Conservation (phyloP, 2,888 invertebrate genomes). For the Operophtera brumata region DNA sequence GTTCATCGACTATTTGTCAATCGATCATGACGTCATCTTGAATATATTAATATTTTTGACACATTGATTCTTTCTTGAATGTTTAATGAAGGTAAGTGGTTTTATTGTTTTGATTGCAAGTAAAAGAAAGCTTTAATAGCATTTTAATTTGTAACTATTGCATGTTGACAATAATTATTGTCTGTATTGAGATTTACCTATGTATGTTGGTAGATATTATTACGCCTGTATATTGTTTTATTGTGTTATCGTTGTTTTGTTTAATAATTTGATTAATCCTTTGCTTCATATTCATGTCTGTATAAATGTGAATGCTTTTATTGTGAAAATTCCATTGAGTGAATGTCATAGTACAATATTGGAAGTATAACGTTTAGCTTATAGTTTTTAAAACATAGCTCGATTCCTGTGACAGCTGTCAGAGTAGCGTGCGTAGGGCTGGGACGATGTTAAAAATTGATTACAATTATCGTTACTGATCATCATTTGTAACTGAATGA, state of each 20-base stretch:
- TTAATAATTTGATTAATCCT: conserved; percentile 7
- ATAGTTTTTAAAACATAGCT: too few relatives aligned
- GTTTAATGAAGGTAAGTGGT: not conserved
- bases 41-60: too few relatives aligned
- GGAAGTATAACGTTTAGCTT: not conserved
- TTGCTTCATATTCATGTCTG: conserved; percentile 12
- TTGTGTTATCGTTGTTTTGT: conserved; percentile 19
- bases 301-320: conserved; percentile 2
- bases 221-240: conserved; percentile 10
- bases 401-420: too few relatives aligned
- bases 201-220: conserved; percentile 11
- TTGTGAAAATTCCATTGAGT: conserved; percentile 11
- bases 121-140: conserved; percentile 25
- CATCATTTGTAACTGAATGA: too few relatives aligned
- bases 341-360: conserved; percentile 16
- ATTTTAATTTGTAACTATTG: conserved; percentile 22
- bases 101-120: conserved; percentile 15
- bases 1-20: too few relatives aligned
- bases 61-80: too few relatives aligned
- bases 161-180: conserved; percentile 7
- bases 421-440: too few relatives aligned
- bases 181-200: conserved; percentile 11
- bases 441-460: too few relatives aligned
- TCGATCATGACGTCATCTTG: too few relatives aligned
- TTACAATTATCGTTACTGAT: too few relatives aligned